Percentiles rank a stretch among this genome's conserved stretches.
phyloP scores from a whole-genome alignment of 2,113 vertebrate species.

The Dissostichus mawsoni region DNA sequence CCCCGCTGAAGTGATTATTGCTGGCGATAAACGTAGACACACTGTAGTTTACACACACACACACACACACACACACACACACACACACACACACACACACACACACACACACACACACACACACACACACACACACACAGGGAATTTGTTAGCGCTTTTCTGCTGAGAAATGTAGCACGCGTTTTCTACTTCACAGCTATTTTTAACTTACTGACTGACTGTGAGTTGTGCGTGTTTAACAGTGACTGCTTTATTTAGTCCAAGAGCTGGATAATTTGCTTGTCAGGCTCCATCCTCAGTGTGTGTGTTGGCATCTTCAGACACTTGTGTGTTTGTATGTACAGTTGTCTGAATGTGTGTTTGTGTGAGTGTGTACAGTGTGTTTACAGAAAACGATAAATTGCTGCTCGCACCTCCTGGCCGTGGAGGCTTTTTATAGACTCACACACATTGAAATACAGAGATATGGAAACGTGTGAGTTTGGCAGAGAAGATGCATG shows the following conservation, averaged over 20 bases:
- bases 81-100: no score
- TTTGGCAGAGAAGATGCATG: slow-evolving; percentile 42
- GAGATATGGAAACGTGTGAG: slow-evolving; percentile 37
- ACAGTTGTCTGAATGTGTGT: slow-evolving; percentile 17
- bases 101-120: no score
- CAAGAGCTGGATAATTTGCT: slow-evolving; percentile 26
- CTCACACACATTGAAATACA: slow-evolving; percentile 6
- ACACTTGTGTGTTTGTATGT: neutral
- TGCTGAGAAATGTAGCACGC: no score
- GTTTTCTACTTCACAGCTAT: no score
- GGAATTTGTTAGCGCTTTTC: no score
- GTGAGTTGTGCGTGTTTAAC: no score
- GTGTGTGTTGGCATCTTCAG: slow-evolving; percentile 7
- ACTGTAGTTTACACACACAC: no score
- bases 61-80: no score
- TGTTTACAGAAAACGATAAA: slow-evolving; percentile 50
- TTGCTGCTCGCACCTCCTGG: slow-evolving; percentile 41
- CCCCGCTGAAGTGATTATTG: no score
- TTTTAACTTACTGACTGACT: no score
- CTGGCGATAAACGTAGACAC: no score
- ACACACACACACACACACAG: no score
- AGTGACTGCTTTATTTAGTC: slow-evolving; percentile 45
- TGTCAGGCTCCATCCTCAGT: neutral
- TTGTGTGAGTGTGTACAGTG: neutral
- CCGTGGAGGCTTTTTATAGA: slow-evolving; percentile 52